Percentiles rank a stretch among this genome's conserved stretches.
Evolutionary conservation across 2,888 invertebrate species (phyloP).

Genomic region (Apocheima hispidaria): DNA sequence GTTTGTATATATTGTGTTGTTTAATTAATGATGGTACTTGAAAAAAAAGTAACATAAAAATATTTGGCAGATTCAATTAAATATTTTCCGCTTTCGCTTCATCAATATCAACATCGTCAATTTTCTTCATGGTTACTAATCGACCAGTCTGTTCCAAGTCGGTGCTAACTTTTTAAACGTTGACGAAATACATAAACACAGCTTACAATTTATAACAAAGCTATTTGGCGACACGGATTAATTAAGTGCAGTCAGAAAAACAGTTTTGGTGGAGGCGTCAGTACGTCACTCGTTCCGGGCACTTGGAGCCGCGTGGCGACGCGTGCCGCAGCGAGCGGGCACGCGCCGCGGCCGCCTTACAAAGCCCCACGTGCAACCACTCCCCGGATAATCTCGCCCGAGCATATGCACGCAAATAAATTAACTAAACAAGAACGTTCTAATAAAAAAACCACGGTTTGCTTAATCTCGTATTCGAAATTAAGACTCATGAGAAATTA

Average conservation of each 20-base stretch:
- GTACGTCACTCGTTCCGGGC: constrained; percentile 65
- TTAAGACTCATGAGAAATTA: constrained; percentile 66
- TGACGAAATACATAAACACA: background rate
- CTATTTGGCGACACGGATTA: constrained; percentile 71
- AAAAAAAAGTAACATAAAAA: too few species aligned
- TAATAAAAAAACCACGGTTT: constrained; percentile 51
- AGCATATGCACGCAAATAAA: constrained; percentile 80
- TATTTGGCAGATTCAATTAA: too few species aligned
- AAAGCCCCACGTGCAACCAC: constrained; percentile 52
- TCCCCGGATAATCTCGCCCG: constrained; percentile 71
- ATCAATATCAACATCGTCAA: too few species aligned
- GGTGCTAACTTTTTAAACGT: background rate
- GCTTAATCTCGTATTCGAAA: constrained; percentile 52
- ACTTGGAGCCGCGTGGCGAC: constrained; percentile 69
- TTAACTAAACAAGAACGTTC: constrained; percentile 74
- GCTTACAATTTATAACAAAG: background rate
- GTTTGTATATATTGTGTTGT: too few species aligned
- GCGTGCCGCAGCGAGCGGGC: constrained; percentile 49
- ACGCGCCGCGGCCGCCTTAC: constrained; percentile 54
- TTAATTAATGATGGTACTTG: too few species aligned
- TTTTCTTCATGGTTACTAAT: too few species aligned
- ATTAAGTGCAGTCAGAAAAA: constrained; percentile 80
- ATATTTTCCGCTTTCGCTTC: too few species aligned
- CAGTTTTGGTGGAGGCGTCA: constrained; percentile 72
- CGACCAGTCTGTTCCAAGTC: background rate